Evolutionary conservation across 2,113 vertebrate genomes (phyloP), one percentile per base, ranked within the genome.

Genomic region (Hippocampus zosterae): DNA sequence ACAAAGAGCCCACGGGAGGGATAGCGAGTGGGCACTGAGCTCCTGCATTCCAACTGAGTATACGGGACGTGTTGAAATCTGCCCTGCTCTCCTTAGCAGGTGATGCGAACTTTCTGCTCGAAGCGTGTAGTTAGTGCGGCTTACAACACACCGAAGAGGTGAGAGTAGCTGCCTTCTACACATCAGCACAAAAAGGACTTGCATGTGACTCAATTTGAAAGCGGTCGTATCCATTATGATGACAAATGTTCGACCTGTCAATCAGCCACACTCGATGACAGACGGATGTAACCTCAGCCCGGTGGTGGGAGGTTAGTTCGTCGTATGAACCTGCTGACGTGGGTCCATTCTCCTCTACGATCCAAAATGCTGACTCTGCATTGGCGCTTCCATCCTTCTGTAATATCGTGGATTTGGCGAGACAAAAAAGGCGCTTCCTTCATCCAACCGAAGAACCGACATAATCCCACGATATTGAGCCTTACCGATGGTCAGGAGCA

Each of bases 21-120:
- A 64, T 53, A 40, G 56, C 52, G 48, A 33, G 71, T 41, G 64
- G 71, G 73, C 42, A 64, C 56, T 65, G 42, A 8, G 63, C 79
- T 76, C 77, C 84, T 73, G 73, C 86, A 88, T 90, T 90, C 89
- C 86, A 63, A 46, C 0, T 19, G 13, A 18, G 15, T 55, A 78
- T 37, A 60, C 19, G 75, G 77, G 77, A 88, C 88, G 84, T 89
- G 89, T 90, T 89, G 81, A 86, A 90, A 89, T 87, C 72, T 1
- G 85, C 79, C 85, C 68, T 40, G 77, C 57, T 71, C 72, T 73
- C 19, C 65, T 71, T 52, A 50, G 50, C 10, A 61, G 76, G 78
- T 68, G 69, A 81, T 71, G 50, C 5, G 23, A 71, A 57, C 5
- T 67, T 40, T 12, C 63, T 65, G 80, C 46, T 78, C 81, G 67